These are phyloP conservation scores for Muscicapa comitata DNA, from an alignment of 2,797 vertebrate genomes.

Conservation along the genomic window DNA sequence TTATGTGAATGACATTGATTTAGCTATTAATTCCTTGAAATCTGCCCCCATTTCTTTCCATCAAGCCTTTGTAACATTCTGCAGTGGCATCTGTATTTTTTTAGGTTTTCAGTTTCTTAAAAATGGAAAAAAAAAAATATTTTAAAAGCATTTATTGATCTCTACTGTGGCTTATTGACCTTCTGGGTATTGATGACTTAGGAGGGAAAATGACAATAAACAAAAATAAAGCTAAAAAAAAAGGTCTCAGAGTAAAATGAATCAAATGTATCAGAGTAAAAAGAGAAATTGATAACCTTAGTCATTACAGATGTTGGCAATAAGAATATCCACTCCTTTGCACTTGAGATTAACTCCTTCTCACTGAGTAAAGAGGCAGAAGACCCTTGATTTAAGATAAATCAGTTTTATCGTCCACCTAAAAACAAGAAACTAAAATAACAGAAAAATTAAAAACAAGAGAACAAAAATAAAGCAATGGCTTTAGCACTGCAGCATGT, in stretches of 20 bases:
- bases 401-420: neutral
- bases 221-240: neutral
- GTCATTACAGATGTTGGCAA: neutral
- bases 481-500: neutral
- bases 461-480: neutral
- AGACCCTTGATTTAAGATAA: neutral
- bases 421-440: neutral
- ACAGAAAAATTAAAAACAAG: neutral
- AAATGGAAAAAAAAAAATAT: neutral
- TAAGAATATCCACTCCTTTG: neutral
- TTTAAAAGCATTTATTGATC: neutral
- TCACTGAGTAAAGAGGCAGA: neutral
- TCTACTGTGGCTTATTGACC: neutral
- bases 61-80: neutral
- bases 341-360: neutral
- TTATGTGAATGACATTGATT: neutral
- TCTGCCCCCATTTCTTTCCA: constrained; percentile 6
- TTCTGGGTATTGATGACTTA: neutral
- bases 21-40: constrained; percentile 4
- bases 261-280: neutral
- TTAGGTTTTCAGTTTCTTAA: neutral
- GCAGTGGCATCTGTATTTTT: neutral
- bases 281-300: neutral
- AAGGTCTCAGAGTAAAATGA: neutral
- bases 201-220: neutral